Evolutionary conservation across 2,797 vertebrate genomes (phyloP).

Genomic region (Pangasius djambal): DNA sequence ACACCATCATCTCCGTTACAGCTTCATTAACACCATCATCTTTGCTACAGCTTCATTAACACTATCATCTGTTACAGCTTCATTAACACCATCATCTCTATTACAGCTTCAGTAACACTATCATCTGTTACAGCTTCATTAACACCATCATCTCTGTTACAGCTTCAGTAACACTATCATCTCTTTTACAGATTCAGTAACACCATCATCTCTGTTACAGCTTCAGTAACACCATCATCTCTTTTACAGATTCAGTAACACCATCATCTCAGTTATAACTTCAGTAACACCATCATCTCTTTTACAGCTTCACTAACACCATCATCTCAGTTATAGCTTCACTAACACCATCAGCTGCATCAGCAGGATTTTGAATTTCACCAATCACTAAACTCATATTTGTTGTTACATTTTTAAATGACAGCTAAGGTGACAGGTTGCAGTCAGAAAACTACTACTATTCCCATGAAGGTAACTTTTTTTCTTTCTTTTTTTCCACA

Average conservation of each 20-base stretch:
- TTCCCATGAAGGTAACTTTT: background rate
- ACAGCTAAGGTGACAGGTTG: background rate
- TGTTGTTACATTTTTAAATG: background rate
- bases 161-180: background rate
- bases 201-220: constrained; percentile 57
- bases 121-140: background rate
- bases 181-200: constrained; percentile 55
- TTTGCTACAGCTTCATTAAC: background rate
- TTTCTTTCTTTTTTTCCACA: constrained; percentile 27
- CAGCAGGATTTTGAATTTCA: background rate
- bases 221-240: background rate
- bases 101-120: constrained; percentile 56
- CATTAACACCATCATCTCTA: background rate
- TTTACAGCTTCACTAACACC: background rate
- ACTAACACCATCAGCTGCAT: background rate
- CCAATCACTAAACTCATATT: background rate
- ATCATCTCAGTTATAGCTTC: constrained; percentile 55
- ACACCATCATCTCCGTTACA: background rate
- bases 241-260: background rate
- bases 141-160: background rate
- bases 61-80: background rate
- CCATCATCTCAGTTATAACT: background rate
- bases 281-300: background rate
- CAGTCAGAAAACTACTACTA: background rate
- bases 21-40: background rate